Percentiles rank a stretch among this genome's conserved stretches.
Conservation (phyloP, 2,113 vertebrate genomes). For the Antigone vipio region DNA sequence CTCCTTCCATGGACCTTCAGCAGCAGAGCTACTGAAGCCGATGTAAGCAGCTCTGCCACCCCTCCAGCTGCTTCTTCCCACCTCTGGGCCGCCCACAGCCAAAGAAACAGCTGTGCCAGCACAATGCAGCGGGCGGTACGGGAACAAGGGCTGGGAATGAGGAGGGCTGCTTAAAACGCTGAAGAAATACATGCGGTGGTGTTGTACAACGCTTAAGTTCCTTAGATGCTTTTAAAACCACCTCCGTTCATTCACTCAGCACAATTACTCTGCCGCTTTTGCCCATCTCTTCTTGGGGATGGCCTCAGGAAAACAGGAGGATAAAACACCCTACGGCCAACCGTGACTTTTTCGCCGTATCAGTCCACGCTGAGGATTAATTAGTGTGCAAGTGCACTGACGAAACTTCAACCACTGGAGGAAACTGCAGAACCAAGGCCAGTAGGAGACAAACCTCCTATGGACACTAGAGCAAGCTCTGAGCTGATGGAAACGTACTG, state of each 20-base stretch:
- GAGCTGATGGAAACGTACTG: neutral
- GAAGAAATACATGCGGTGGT: neutral
- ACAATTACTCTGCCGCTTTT: neutral
- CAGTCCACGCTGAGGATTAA: too few relatives aligned
- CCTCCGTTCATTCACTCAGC: accelerated
- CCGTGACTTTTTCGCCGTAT: accelerated
- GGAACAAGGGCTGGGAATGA: neutral
- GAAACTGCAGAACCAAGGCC: neutral
- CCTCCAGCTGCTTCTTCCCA: neutral
- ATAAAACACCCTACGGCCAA: neutral
- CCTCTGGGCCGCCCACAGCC: neutral
- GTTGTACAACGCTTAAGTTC: accelerated
- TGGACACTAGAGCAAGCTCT: neutral
- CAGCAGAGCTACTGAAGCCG: neutral
- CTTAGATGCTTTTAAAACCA: neutral
- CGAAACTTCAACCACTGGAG: neutral
- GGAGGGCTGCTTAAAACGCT: neutral
- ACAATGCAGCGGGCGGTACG: neutral
- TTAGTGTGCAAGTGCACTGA: neutral
- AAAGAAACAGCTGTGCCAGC: neutral
- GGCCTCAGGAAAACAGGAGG: neutral
- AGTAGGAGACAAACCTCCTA: neutral
- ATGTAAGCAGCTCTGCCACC: neutral
- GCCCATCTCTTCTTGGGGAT: neutral
- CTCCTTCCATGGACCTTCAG: accelerated